phyloP scores from a whole-genome alignment of 53 echinoderm and acorn worm genomes.

The Astropecten irregularis region DNA sequence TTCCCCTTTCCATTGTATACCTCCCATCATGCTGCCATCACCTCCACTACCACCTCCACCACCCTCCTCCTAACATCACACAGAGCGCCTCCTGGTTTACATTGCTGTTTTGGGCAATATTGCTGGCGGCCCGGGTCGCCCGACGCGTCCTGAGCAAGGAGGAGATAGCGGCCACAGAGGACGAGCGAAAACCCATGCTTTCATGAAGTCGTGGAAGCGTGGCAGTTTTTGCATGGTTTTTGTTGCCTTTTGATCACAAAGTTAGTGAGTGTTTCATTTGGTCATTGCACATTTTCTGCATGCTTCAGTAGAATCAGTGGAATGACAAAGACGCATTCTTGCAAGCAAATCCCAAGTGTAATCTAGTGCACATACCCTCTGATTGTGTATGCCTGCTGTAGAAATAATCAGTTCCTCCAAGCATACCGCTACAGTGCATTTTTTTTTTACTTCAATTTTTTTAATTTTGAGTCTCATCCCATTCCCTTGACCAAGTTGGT shows the following conservation, averaged over 20 bases:
- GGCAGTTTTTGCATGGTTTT: neutral
- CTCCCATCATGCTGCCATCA: neutral
- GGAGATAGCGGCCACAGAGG: constrained; percentile 37
- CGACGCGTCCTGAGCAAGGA: constrained; percentile 74
- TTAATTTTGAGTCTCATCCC: too few relatives aligned
- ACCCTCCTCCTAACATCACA: neutral
- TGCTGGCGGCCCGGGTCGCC: constrained; percentile 53
- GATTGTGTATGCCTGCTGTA: too few relatives aligned
- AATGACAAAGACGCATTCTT: too few relatives aligned
- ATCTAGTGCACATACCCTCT: too few relatives aligned
- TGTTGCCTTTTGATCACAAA: constrained; percentile 21
- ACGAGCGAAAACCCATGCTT: constrained; percentile 59
- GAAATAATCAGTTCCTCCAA: too few relatives aligned
- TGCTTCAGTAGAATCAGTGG: too few relatives aligned
- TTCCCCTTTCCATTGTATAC: neutral
- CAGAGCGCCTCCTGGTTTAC: constrained; percentile 93
- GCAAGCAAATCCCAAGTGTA: too few relatives aligned
- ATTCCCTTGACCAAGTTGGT: too few relatives aligned
- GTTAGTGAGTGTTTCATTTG: constrained; percentile 6
- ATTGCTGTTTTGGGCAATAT: constrained; percentile 79
- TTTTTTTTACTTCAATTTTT: too few relatives aligned
- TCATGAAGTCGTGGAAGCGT: neutral
- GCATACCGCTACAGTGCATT: too few relatives aligned
- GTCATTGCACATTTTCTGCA: constrained; percentile 8
- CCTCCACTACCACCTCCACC: neutral